Percentiles rank a stretch among this genome's conserved stretches.
Conservation (phyloP, 2,113 vertebrate species). For the Myiopsitta monachus region DNA sequence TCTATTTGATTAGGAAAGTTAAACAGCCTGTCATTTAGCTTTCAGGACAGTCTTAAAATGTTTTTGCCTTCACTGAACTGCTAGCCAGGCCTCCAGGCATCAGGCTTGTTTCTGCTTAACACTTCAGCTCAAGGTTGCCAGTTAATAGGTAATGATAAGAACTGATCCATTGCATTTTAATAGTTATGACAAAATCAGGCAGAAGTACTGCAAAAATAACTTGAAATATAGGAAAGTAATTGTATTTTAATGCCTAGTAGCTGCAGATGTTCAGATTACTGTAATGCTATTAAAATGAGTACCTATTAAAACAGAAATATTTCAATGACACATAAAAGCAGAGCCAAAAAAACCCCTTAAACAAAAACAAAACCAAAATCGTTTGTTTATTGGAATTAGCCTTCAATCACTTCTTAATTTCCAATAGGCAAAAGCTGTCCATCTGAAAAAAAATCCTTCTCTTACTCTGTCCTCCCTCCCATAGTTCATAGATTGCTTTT, state of each 20-base stretch:
- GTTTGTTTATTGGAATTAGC: neutral
- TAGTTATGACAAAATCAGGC: slow-evolving; percentile 7
- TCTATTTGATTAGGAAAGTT: neutral
- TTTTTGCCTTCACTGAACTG: neutral
- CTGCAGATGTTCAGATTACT: slow-evolving; percentile 42
- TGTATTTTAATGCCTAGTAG: slow-evolving; percentile 6
- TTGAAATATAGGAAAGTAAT: slow-evolving; percentile 36
- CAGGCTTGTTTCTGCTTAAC: neutral
- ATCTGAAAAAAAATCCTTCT: neutral
- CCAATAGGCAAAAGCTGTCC: neutral
- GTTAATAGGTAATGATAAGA: slow-evolving; percentile 35
- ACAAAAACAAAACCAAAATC: neutral
- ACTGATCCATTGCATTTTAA: slow-evolving; percentile 23
- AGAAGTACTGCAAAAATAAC: slow-evolving; percentile 3
- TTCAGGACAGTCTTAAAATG: neutral
- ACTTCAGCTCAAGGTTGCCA: slow-evolving; percentile 36
- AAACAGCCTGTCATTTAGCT: neutral
- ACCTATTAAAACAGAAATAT: slow-evolving; percentile 55
- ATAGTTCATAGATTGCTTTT: slow-evolving; percentile 25
- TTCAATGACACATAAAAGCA: slow-evolving; percentile 19
- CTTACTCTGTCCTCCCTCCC: neutral
- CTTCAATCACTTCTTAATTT: slow-evolving; percentile 13
- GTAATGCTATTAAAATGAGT: slow-evolving; percentile 43
- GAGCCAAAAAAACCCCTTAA: neutral
- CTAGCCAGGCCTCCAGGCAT: neutral